These are phyloP conservation scores for Cassiopea xamachana DNA, from an alignment of 30 jellyfish, hydroid and myxozoan species.

Conservation along the genomic window DNA sequence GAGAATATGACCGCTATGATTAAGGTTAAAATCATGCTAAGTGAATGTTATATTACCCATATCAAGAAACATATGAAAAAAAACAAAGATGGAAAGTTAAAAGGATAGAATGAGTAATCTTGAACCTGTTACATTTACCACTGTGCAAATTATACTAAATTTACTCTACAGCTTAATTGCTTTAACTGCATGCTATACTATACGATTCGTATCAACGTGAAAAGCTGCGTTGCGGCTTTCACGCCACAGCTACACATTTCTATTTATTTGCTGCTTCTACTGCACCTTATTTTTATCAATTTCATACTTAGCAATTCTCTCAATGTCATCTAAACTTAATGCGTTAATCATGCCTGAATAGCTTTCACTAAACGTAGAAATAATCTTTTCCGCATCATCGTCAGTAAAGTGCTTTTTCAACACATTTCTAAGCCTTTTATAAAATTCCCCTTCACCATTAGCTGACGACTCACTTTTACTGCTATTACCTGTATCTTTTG, in stretches of 20 bases:
- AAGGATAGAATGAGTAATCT: no score
- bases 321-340: constrained; percentile 63
- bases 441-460: constrained; percentile 1
- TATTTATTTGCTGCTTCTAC: neutral
- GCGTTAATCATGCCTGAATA: constrained; percentile 19
- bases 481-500: neutral
- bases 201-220: no score
- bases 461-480: neutral
- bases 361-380: neutral
- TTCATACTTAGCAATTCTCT: constrained; percentile 56
- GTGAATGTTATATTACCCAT: no score
- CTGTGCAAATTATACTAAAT: no score
- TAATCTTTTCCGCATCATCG: constrained; percentile 32
- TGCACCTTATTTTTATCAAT: neutral
- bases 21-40: no score
- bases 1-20: no score
- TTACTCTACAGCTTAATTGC: no score
- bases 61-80: no score
- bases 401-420: constrained; percentile 25
- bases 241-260: neutral
- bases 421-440: neutral
- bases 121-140: no score
- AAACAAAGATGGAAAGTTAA: no score
- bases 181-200: no score
- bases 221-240: no score